Conservation (phyloP, 2,888 invertebrate genomes). For the Tetanocera ferruginea region DNA sequence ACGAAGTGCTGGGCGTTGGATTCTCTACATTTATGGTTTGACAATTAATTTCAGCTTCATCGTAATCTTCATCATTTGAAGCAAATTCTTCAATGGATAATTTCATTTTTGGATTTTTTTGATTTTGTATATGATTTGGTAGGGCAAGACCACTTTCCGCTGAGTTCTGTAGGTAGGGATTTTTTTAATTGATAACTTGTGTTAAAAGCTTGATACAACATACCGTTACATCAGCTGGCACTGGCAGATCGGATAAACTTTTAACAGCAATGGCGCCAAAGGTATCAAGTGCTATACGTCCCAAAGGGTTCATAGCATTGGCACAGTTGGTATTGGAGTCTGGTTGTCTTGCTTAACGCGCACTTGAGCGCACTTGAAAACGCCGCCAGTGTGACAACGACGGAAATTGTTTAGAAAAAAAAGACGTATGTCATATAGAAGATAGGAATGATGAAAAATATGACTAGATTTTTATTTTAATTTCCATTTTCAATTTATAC, state of each 20-base stretch:
- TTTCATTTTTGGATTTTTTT: background rate
- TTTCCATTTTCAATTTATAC: background rate
- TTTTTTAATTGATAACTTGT: background rate
- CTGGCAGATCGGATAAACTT: background rate
- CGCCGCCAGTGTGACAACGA: background rate
- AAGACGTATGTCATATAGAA: background rate
- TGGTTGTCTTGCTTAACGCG: background rate
- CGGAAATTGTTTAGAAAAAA: background rate
- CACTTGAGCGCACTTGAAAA: background rate
- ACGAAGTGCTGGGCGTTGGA: background rate
- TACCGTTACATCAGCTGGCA: background rate
- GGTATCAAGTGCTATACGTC: background rate
- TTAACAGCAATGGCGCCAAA: constrained; percentile 1
- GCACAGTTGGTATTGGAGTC: no score
- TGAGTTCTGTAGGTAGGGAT: background rate
- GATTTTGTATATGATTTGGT: background rate
- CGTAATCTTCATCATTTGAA: background rate
- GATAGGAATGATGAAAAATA: no score
- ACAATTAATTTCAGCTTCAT: background rate
- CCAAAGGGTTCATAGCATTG: background rate
- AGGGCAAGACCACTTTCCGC: background rate
- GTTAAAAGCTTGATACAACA: background rate
- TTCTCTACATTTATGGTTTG: background rate
- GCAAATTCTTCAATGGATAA: background rate
- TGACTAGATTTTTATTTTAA: no score